These are phyloP conservation scores for Apoderus coryli DNA, from an alignment of 2,888 invertebrate genomes.

Conservation along the genomic window DNA sequence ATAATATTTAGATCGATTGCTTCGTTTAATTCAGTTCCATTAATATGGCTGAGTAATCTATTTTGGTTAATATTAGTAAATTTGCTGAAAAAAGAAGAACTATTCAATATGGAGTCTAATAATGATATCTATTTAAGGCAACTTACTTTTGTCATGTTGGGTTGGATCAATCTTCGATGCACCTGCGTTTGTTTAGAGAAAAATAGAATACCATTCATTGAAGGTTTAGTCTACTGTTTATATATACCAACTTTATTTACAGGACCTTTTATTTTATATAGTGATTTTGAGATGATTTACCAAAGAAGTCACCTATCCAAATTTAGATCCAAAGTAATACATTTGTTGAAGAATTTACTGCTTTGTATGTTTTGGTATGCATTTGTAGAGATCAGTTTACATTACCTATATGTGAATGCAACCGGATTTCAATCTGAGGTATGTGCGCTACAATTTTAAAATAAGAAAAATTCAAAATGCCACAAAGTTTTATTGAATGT, in stretches of 20 bases:
- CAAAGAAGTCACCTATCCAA: slow-evolving; percentile 21
- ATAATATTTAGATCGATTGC: slow-evolving; percentile 34
- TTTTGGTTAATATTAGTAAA: slow-evolving; percentile 29
- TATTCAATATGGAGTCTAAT: no score
- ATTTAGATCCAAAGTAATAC: slow-evolving; percentile 26
- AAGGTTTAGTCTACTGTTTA: slow-evolving; percentile 56
- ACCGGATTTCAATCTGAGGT: slow-evolving; percentile 53
- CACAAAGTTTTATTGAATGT: no score
- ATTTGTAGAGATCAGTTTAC: slow-evolving; percentile 54
- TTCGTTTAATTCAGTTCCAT: slow-evolving; percentile 30
- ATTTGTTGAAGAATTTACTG: slow-evolving; percentile 34
- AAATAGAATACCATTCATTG: slow-evolving; percentile 22
- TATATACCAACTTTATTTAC: slow-evolving; percentile 72
- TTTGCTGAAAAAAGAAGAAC: slow-evolving; percentile 19
- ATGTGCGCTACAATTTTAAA: no score
- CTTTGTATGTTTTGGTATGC: slow-evolving; percentile 53
- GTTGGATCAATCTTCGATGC: slow-evolving; percentile 63
- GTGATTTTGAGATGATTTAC: slow-evolving; percentile 45
- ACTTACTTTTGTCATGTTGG: slow-evolving; percentile 41
- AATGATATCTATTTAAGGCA: no score
- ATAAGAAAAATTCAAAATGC: no score
- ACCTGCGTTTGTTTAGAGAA: slow-evolving; percentile 59
- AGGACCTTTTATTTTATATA: slow-evolving; percentile 72
- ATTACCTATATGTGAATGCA: slow-evolving; percentile 71
- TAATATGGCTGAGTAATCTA: slow-evolving; percentile 43